Evolutionary conservation across 2,113 vertebrate species (phyloP).

Genomic region (Candoia aspera): DNA sequence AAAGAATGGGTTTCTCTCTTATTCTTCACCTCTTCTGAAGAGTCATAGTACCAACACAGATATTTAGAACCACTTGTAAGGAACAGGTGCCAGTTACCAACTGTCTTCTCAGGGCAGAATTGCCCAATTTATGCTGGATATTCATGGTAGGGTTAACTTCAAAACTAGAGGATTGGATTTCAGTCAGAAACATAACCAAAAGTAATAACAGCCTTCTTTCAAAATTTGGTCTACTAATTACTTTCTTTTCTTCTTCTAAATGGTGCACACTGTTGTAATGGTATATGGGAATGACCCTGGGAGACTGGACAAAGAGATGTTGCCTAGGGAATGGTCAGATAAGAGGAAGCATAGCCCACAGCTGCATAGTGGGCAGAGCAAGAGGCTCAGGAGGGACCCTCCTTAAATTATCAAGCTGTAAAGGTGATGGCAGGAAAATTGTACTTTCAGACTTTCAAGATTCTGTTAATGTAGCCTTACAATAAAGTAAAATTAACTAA

Average conservation of each 20-base stretch:
- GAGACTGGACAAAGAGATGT: too few species aligned
- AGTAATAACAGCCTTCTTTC: conserved; percentile 14
- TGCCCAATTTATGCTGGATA: too few species aligned
- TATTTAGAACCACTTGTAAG: conserved; percentile 54
- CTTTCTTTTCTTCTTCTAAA: neutral
- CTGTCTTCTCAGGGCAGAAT: neutral
- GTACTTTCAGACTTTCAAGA: too few species aligned
- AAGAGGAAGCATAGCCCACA: too few species aligned
- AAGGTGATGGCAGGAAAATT: too few species aligned
- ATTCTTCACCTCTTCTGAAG: conserved; percentile 21
- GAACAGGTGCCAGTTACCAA: conserved; percentile 42
- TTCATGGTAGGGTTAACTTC: neutral
- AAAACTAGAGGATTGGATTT: conserved; percentile 44
- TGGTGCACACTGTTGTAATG: neutral
- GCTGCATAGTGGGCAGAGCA: too few species aligned
- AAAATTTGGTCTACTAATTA: neutral
- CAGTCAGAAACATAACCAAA: conserved; percentile 34
- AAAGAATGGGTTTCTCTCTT: conserved; percentile 5
- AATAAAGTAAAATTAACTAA: too few species aligned
- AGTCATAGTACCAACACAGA: conserved; percentile 35
- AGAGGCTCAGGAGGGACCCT: too few species aligned
- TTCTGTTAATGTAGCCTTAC: too few species aligned
- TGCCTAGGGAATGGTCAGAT: too few species aligned
- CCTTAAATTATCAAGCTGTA: too few species aligned
- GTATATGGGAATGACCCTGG: too few species aligned